phyloP scores from a whole-genome alignment of 2,888 invertebrate species.

The Epicampocera succincta region DNA sequence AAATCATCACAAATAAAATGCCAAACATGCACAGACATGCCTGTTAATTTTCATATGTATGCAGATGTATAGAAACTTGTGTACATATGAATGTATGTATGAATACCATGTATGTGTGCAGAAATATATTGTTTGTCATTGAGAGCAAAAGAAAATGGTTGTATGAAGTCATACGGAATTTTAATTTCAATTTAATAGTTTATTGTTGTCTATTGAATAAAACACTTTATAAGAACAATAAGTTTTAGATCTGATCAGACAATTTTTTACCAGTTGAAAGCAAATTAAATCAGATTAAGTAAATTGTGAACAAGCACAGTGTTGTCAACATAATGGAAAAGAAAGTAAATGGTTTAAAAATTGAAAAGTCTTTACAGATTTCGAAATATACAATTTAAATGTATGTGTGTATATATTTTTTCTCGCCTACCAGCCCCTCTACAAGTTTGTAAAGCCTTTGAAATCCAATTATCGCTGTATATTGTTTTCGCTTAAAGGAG shows the following conservation, averaged over 20 bases:
- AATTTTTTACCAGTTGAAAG: neutral
- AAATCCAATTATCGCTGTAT: too few species aligned
- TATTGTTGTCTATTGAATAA: neutral
- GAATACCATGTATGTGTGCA: neutral
- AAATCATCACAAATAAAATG: conserved; percentile 25
- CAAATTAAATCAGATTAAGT: neutral
- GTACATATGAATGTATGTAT: neutral
- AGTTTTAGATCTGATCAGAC: neutral
- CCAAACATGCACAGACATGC: neutral
- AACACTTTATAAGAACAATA: neutral
- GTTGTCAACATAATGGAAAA: too few species aligned
- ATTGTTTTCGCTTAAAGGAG: too few species aligned
- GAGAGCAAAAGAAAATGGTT: neutral
- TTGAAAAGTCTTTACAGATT: too few species aligned
- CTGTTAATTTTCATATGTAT: too few species aligned
- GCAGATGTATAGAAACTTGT: neutral
- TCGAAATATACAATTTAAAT: too few species aligned
- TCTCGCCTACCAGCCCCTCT: too few species aligned
- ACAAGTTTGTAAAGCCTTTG: too few species aligned
- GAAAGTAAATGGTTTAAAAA: too few species aligned
- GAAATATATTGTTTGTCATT: too few species aligned
- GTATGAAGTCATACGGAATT: conserved; percentile 56
- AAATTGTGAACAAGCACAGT: too few species aligned
- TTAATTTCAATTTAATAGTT: conserved; percentile 27
- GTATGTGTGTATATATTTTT: too few species aligned